These are phyloP conservation scores for Neomicropteryx cornuta DNA, from an alignment of 1,140 invertebrate genomes.

Conservation along the genomic window DNA sequence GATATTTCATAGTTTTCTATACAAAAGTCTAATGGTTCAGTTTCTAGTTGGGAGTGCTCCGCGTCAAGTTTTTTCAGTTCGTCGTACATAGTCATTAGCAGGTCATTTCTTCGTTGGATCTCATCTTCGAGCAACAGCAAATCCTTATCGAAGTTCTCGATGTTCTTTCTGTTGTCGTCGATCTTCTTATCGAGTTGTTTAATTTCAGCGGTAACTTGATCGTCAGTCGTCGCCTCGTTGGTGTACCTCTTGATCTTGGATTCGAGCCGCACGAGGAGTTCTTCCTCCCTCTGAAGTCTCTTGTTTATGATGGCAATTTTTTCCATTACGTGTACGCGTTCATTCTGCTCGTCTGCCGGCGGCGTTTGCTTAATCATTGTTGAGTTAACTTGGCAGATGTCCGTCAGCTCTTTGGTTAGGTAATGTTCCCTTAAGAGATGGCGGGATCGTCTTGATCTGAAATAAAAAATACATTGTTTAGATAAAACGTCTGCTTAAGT, in stretches of 20 bases:
- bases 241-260: conserved; percentile 54
- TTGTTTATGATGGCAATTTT: conserved; percentile 61
- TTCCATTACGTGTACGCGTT: conserved; percentile 55
- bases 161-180: conserved; percentile 42
- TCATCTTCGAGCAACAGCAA: too few species aligned
- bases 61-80: too few species aligned
- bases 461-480: conserved; percentile 12
- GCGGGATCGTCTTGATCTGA: conserved; percentile 37
- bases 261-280: conserved; percentile 50
- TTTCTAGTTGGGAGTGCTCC: too few species aligned
- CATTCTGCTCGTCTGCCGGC: too few species aligned
- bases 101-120: too few species aligned
- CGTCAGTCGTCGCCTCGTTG: too few species aligned
- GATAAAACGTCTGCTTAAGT: conserved; percentile 19
- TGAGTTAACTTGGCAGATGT: conserved; percentile 38
- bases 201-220: too few species aligned
- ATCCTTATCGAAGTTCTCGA: conserved; percentile 24
- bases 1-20: too few species aligned
- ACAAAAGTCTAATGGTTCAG: too few species aligned
- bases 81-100: too few species aligned
- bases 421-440: conserved; percentile 39
- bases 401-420: conserved; percentile 37
- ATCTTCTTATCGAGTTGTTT: too few species aligned
- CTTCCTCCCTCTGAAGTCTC: conserved; percentile 56
- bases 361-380: conserved; percentile 37